A percentile compares a stretch with the other conserved stretches of the same genome.
Evolutionary conservation across 2,113 vertebrate species (phyloP).

Genomic region (Xenopus borealis): DNA sequence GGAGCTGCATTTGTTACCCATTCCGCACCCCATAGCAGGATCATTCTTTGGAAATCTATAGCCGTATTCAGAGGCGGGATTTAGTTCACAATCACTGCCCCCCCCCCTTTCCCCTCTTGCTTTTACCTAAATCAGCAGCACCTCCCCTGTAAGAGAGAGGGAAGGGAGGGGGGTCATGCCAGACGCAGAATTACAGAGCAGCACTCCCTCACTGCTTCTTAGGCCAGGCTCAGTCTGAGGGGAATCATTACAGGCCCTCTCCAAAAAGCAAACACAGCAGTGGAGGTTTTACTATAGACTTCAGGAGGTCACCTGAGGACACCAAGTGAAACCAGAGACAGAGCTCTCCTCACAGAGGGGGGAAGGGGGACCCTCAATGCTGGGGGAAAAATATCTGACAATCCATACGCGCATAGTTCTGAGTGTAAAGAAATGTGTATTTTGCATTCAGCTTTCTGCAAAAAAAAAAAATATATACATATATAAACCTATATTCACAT

Average conservation of each 20-base stretch:
- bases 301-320: constrained; percentile 68
- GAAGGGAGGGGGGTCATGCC: constrained; percentile 49
- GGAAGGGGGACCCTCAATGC: constrained; percentile 16
- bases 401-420: neutral
- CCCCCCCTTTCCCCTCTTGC: constrained; percentile 24
- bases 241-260: constrained; percentile 66
- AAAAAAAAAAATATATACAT: too few species aligned
- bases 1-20: neutral
- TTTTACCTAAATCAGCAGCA: constrained; percentile 52
- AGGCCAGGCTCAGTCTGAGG: constrained; percentile 70
- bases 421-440: neutral
- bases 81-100: neutral
- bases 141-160: constrained; percentile 42
- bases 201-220: constrained; percentile 67
- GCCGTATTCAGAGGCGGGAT: neutral
- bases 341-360: constrained; percentile 12
- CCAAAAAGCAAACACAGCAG: constrained; percentile 71
- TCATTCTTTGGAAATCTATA: constrained; percentile 3
- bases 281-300: constrained; percentile 70
- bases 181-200: constrained; percentile 61
- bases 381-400: constrained; percentile 13
- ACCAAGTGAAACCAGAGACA: constrained; percentile 53
- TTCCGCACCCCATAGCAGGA: neutral
- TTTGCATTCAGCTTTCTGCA: neutral
- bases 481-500: too few species aligned